These are phyloP conservation scores for Branchinecta lindahli DNA, from an alignment of 1,140 invertebrate species.

Conservation along the genomic window DNA sequence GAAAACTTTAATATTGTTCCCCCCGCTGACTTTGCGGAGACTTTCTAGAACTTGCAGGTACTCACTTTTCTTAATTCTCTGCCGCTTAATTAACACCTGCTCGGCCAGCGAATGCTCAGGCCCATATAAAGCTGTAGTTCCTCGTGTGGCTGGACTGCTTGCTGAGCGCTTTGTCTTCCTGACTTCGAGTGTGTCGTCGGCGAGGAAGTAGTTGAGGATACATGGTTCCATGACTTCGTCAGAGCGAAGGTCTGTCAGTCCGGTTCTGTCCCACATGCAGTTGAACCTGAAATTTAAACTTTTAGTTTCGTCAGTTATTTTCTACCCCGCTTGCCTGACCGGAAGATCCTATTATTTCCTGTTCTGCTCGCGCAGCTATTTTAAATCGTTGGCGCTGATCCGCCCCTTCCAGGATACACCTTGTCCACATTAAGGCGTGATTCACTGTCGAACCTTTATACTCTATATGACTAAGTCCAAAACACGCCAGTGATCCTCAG, in stretches of 20 bases:
- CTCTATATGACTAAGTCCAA: too few species aligned
- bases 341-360: background rate
- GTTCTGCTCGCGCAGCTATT: too few species aligned
- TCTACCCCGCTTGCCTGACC: too few species aligned
- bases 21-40: too few species aligned
- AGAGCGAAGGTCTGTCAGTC: background rate
- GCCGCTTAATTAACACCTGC: background rate
- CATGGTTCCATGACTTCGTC: constrained; percentile 19
- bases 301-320: too few species aligned
- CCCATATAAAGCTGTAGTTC: background rate
- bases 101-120: background rate
- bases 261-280: constrained; percentile 21
- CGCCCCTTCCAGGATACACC: too few species aligned
- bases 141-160: background rate
- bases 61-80: background rate
- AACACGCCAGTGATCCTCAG: too few species aligned
- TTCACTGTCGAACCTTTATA: too few species aligned
- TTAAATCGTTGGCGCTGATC: too few species aligned
- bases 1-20: too few species aligned
- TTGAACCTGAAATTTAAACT: constrained; percentile 12
- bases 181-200: constrained; percentile 19
- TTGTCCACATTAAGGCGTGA: too few species aligned
- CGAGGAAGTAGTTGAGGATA: constrained; percentile 18
- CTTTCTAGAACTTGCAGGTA: too few species aligned
- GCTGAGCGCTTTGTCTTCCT: background rate